These are phyloP conservation scores for Ceratotherium simum DNA, from an alignment of 2,113 vertebrate species.

Conservation along the genomic window DNA sequence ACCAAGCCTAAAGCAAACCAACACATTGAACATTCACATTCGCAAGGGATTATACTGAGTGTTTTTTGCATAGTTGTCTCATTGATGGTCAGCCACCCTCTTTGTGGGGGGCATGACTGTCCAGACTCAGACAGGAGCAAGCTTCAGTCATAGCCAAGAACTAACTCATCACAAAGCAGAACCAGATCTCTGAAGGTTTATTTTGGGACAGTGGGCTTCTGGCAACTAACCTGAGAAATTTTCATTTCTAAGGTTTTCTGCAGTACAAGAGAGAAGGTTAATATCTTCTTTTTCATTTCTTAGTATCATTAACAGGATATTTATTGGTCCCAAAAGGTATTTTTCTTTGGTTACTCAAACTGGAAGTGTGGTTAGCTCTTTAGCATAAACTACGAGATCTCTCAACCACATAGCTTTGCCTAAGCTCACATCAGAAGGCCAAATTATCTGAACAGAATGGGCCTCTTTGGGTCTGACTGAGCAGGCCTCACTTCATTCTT, in stretches of 20 bases:
- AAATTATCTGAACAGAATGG: slow-evolving; percentile 10
- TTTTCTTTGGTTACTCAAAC: not conserved
- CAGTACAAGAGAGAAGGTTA: not conserved
- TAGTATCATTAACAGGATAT: not conserved
- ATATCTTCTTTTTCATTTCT: not conserved
- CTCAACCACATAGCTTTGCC: not conserved
- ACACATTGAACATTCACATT: not conserved
- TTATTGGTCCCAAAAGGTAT: not conserved
- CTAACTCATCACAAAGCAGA: not conserved
- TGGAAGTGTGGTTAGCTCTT: not conserved
- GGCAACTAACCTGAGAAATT: not conserved
- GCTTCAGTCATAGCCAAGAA: not conserved
- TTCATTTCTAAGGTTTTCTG: not conserved
- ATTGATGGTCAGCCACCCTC: not conserved
- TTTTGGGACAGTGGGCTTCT: not conserved
- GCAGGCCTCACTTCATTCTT: not conserved
- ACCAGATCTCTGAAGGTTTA: not conserved
- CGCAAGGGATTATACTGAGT: not conserved
- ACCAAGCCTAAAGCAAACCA: not conserved
- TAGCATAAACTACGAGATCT: not conserved
- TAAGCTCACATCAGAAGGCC: not conserved
- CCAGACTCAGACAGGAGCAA: not conserved
- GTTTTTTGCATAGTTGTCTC: not conserved
- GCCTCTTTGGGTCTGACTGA: not conserved
- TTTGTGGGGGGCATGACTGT: not conserved